These are phyloP conservation scores for Dryoscopus gambensis DNA, from an alignment of 2,113 vertebrate genomes.

Conservation along the genomic window DNA sequence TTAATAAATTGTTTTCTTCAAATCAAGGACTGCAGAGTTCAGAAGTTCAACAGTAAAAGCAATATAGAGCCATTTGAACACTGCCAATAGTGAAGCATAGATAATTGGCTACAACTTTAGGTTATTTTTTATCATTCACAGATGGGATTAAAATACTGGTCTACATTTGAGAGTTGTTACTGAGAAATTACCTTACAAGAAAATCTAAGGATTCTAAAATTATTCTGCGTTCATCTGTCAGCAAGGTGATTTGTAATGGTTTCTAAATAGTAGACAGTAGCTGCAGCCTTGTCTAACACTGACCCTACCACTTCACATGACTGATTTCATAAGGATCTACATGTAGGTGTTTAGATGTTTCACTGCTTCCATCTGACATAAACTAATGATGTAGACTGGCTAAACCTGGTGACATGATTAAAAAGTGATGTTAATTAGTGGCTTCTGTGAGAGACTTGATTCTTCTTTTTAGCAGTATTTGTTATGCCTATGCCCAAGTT, in stretches of 20 bases:
- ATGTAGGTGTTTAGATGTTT: constrained; percentile 71
- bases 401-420: constrained; percentile 76
- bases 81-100: not conserved
- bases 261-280: constrained; percentile 53
- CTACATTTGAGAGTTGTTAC: not conserved
- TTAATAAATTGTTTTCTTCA: not conserved
- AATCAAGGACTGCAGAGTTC: not conserved
- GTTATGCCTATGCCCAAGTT: constrained; percentile 46
- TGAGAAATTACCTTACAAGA: constrained; percentile 48
- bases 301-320: constrained; percentile 71
- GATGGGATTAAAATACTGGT: not conserved
- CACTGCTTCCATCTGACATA: constrained; percentile 67
- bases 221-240: not conserved
- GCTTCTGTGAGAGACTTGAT: constrained; percentile 53
- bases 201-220: constrained; percentile 25
- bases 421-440: constrained; percentile 77
- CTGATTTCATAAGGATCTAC: constrained; percentile 67
- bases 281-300: constrained; percentile 56
- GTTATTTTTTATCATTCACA: not conserved
- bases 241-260: constrained; percentile 50
- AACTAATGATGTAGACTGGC: constrained; percentile 77
- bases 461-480: constrained; percentile 54
- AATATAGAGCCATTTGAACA: not conserved
- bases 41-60: not conserved
- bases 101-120: not conserved